Conservation (phyloP, 2,888 invertebrate genomes). For the Pristionchus mayeri region DNA sequence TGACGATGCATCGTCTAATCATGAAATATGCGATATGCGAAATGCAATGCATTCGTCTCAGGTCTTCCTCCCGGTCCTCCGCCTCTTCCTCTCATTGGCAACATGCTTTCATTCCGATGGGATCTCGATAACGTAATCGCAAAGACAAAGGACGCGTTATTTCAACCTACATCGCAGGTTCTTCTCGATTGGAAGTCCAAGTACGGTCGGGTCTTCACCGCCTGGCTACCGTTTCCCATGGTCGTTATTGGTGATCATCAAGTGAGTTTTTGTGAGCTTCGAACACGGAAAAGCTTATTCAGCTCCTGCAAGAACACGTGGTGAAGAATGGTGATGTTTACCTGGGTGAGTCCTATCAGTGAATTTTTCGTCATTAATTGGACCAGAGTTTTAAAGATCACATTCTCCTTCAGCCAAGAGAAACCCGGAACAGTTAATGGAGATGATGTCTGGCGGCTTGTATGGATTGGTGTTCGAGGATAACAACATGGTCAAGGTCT, state of each 20-base stretch:
- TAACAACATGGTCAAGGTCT: neutral
- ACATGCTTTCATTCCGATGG: constrained; percentile 30
- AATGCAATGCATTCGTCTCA: neutral
- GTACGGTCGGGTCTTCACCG: constrained; percentile 34
- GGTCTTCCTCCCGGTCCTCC: constrained; percentile 37
- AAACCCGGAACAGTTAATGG: constrained; percentile 21
- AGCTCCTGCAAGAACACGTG: constrained; percentile 45
- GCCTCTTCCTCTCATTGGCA: constrained; percentile 43
- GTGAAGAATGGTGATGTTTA: constrained; percentile 24
- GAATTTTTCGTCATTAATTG: neutral
- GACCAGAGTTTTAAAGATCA: neutral
- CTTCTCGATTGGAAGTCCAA: constrained; percentile 29
- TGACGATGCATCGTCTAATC: no score
- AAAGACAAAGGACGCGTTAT: neutral
- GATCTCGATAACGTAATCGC: constrained; percentile 16
- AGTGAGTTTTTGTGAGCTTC: neutral
- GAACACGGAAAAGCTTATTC: neutral
- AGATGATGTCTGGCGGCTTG: neutral
- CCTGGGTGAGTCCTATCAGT: neutral
- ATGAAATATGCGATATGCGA: neutral
- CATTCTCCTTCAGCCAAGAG: neutral
- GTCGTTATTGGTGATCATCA: constrained; percentile 24
- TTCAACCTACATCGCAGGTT: no score
- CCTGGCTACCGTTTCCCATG: constrained; percentile 15
- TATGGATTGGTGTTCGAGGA: constrained; percentile 5